Percentiles rank a stretch among this genome's conserved stretches.
Evolutionary conservation across 1,140 invertebrate species (phyloP).

Genomic region (Drosophila murphyi): DNA sequence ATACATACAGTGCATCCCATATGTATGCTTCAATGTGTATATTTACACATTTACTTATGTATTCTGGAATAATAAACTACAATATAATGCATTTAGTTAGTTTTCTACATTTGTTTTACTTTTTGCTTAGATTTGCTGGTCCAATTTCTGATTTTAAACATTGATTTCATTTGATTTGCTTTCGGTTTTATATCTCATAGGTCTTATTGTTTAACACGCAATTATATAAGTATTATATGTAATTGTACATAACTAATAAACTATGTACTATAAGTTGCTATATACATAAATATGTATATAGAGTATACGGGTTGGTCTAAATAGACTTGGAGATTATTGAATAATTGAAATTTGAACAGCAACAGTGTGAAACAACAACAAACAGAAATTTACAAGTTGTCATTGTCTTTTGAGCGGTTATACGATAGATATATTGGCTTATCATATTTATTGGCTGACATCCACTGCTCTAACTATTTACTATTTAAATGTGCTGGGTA

Average conservation of each 20-base stretch:
- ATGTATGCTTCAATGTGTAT: not conserved
- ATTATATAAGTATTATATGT: constrained; percentile 21
- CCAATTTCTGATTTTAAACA: constrained; percentile 67
- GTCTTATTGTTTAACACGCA: constrained; percentile 23
- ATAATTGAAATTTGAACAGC: constrained; percentile 11
- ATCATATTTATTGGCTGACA: constrained; percentile 1
- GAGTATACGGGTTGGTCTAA: not conserved
- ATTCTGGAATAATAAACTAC: constrained; percentile 22
- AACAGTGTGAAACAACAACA: constrained; percentile 29
- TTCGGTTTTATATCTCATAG: constrained; percentile 32
- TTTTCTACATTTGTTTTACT: constrained; percentile 13
- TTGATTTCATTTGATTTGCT: constrained; percentile 60
- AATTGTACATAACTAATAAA: constrained; percentile 12
- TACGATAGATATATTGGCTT: not conserved
- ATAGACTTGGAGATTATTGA: not conserved
- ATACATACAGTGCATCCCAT: constrained; percentile 1
- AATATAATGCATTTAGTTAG: constrained; percentile 17
- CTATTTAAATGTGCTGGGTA: not conserved
- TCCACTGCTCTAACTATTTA: not conserved
- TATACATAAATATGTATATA: constrained; percentile 1
- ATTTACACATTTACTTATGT: constrained; percentile 5
- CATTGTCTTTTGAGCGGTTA: not conserved
- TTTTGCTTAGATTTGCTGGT: constrained; percentile 50
- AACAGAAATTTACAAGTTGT: constrained; percentile 2
- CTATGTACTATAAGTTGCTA: constrained; percentile 1